A percentile compares a stretch with the other conserved stretches of the same genome.
These are phyloP conservation scores for Eretmochelys imbricata DNA, from an alignment of 2,113 vertebrate genomes.

Conservation along the genomic window DNA sequence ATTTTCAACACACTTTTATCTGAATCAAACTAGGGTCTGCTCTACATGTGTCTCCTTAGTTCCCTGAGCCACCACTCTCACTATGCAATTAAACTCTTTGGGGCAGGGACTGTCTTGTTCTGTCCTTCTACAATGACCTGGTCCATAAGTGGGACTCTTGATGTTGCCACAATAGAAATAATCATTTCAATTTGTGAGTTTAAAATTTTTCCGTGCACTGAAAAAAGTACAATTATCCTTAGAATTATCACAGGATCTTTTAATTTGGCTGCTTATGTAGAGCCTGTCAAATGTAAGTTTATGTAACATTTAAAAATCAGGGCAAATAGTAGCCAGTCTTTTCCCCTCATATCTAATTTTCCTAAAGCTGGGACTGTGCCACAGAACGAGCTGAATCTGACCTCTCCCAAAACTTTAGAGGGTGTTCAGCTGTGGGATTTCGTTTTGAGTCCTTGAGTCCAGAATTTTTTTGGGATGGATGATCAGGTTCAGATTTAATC, in stretches of 20 bases:
- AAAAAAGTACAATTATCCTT: neutral
- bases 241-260: neutral
- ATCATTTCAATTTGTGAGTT: neutral
- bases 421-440: neutral
- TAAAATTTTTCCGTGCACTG: neutral
- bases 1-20: neutral
- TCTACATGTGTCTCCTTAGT: neutral
- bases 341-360: neutral
- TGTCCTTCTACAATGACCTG: neutral
- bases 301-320: neutral
- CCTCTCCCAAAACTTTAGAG: neutral
- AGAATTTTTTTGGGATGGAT: neutral
- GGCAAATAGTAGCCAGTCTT: neutral
- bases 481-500: neutral
- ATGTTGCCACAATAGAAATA: neutral
- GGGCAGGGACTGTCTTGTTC: neutral
- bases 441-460: neutral
- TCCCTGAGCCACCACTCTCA: neutral
- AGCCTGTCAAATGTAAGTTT: neutral
- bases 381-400: neutral
- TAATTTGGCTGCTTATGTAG: neutral
- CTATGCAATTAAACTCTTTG: neutral
- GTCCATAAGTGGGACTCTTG: neutral
- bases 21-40: neutral
- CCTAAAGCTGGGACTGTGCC: neutral